Evolutionary conservation across 2,113 vertebrate species (phyloP).

Genomic region (Saccopteryx bilineata): DNA sequence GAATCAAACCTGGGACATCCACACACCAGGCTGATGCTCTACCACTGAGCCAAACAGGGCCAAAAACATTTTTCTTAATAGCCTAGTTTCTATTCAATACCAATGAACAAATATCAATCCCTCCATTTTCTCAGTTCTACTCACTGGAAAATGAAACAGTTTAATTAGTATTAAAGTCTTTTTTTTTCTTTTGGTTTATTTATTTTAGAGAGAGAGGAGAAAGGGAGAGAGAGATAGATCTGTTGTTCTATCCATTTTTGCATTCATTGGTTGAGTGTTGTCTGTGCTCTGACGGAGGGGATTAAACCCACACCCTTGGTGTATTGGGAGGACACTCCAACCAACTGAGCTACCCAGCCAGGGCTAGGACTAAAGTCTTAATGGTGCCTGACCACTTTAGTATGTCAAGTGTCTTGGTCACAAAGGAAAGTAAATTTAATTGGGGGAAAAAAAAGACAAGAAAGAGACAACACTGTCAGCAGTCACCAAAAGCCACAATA

Average conservation of each 20-base stretch:
- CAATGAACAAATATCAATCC: background rate
- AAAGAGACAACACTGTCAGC: background rate
- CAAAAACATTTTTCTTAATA: background rate
- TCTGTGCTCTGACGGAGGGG: too few species aligned
- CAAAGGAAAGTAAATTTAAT: conserved; percentile 13
- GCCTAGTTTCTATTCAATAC: background rate
- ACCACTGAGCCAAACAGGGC: too few species aligned
- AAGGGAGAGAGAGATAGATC: too few species aligned
- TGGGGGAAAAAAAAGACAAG: background rate
- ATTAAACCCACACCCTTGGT: too few species aligned
- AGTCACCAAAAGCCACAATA: background rate
- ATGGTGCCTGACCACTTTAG: background rate
- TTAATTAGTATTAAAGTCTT: background rate
- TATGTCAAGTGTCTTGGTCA: background rate
- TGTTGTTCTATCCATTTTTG: too few species aligned
- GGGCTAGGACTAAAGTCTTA: background rate
- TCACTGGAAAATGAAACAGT: background rate
- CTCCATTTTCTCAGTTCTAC: background rate
- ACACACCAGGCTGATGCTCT: too few species aligned
- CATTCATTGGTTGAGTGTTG: too few species aligned
- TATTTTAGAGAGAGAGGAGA: too few species aligned
- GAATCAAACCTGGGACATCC: too few species aligned
- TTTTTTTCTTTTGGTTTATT: too few species aligned
- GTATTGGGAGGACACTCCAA: too few species aligned
- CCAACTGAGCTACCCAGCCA: too few species aligned